These are phyloP conservation scores for Yponomeuta sedellus DNA, from an alignment of 2,888 invertebrate genomes.

Conservation along the genomic window DNA sequence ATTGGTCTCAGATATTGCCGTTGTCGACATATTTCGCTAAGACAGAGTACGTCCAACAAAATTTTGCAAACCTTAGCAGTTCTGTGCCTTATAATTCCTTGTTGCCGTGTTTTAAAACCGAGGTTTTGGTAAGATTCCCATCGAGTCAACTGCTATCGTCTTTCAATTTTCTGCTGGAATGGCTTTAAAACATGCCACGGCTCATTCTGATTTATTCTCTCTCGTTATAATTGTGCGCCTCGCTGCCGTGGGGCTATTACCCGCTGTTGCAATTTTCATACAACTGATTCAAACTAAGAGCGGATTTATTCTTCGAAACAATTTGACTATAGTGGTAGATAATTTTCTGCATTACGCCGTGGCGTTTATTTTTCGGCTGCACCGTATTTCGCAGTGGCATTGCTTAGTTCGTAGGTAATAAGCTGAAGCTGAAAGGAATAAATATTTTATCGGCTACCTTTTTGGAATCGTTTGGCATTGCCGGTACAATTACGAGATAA, in stretches of 20 bases:
- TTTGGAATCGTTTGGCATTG: background rate
- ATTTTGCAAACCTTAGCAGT: too few species aligned
- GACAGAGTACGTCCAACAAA: too few species aligned
- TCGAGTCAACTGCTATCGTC: slow-evolving; percentile 46
- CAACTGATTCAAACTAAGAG: slow-evolving; percentile 61
- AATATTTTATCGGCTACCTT: background rate
- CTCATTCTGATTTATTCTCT: slow-evolving; percentile 75
- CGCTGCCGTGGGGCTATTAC: slow-evolving; percentile 63
- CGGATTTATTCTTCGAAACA: slow-evolving; percentile 68
- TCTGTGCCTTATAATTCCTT: background rate
- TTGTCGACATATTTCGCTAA: too few species aligned
- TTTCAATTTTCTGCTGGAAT: slow-evolving; percentile 62
- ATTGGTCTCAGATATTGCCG: background rate
- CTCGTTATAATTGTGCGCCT: slow-evolving; percentile 75
- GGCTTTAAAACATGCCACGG: slow-evolving; percentile 75
- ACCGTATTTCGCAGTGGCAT: background rate
- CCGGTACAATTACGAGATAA: background rate
- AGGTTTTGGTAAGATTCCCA: slow-evolving; percentile 42
- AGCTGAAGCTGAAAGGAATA: background rate
- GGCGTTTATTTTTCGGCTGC: slow-evolving; percentile 40
- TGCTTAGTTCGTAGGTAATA: background rate
- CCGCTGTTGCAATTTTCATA: slow-evolving; percentile 71
- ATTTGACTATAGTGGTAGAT: slow-evolving; percentile 41
- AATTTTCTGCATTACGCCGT: slow-evolving; percentile 47
- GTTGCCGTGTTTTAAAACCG: background rate